A percentile compares a stretch with the other conserved stretches of the same genome.
Conservation (phyloP, 2,113 vertebrate species). For the Centropristis striata region DNA sequence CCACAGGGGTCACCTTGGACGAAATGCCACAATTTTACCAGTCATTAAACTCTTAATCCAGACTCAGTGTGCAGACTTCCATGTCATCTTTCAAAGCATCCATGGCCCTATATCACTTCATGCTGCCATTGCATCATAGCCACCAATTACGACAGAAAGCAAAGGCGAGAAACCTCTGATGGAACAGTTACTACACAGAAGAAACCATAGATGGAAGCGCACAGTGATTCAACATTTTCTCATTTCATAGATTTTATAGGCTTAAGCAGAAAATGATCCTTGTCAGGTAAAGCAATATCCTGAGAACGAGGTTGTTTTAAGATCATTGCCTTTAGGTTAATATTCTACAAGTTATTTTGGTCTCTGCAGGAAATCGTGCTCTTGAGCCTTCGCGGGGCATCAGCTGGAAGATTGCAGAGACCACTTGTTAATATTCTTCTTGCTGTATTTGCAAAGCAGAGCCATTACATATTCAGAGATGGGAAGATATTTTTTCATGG, state of each 20-base stretch:
- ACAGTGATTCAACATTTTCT: slow-evolving; percentile 40
- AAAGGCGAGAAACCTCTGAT: slow-evolving; percentile 48
- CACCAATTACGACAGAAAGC: slow-evolving; percentile 32
- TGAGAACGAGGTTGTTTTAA: slow-evolving; percentile 54
- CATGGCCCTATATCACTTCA: slow-evolving; percentile 67
- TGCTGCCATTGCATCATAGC: slow-evolving; percentile 51
- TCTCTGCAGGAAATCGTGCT: slow-evolving; percentile 54
- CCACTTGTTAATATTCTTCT: slow-evolving; percentile 77
- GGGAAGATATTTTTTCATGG: slow-evolving; percentile 72
- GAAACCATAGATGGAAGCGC: slow-evolving; percentile 20
- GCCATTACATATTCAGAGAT: slow-evolving; percentile 75
- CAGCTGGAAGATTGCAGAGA: slow-evolving; percentile 59
- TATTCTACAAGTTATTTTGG: slow-evolving; percentile 62
- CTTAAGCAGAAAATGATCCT: slow-evolving; percentile 38
- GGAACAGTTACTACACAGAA: slow-evolving; percentile 18
- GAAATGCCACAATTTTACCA: slow-evolving; percentile 86
- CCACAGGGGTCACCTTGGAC: slow-evolving; percentile 85
- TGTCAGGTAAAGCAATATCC: slow-evolving; percentile 48
- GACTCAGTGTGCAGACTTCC: slow-evolving; percentile 63
- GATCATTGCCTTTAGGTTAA: slow-evolving; percentile 38
- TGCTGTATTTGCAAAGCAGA: slow-evolving; percentile 72
- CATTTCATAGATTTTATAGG: slow-evolving; percentile 50
- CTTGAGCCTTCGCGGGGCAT: slow-evolving; percentile 50
- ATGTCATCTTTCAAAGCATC: slow-evolving; percentile 79
- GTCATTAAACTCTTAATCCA: slow-evolving; percentile 88